Base-by-base conservation (phyloP, 1,140 invertebrate genomes). In the Drosophila ironensis region DNA sequence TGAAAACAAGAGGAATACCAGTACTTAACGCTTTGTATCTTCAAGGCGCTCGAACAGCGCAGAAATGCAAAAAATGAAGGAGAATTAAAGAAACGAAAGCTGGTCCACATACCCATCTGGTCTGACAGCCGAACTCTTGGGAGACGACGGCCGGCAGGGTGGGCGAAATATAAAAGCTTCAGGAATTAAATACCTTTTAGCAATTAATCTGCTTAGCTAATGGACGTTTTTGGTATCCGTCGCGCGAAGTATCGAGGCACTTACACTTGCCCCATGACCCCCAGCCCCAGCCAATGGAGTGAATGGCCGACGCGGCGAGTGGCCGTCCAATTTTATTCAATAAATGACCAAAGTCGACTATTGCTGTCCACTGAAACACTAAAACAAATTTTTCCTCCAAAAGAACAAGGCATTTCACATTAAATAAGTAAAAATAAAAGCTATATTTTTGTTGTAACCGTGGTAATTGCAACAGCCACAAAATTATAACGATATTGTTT, bases 121-220 rank as follows among this genome's bases (percentile, higher is more conserved):
- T 33, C 30, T 33, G 30, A 33, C 30, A 33, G 30, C 28, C 9
- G n/a, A 33, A 33, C 30, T 33, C 14, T 44, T 60, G 51, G 17
- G 46, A 24, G 30, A 37, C 28, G 56, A 25, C 22, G 24, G 57
- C 35, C 35, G 57, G 14, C 47, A 16, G 47, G 25, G 24, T 37
- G 28, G 17, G 5, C 41, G 51, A 71, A 78, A 84, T 84, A 86
- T 86, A 84, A 86, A 84, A 84, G 78, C 81, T 71, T 78, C 74
- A 71, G 80, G 78, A 84, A 84, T 84, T 84, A 84, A 84, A 84
- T 84, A 84, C 78, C 78, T 84, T 84, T 84, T 84, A 84, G 78
- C 78, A 84, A 84, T 84, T 84, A 84, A 84, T 84, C 78, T 84
- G 80, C 78, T 84, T 84, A 84, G 78, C 78, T 84, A 84, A 84